Conservation (phyloP, 1,140 invertebrate genomes). For the Orius insidiosus region DNA sequence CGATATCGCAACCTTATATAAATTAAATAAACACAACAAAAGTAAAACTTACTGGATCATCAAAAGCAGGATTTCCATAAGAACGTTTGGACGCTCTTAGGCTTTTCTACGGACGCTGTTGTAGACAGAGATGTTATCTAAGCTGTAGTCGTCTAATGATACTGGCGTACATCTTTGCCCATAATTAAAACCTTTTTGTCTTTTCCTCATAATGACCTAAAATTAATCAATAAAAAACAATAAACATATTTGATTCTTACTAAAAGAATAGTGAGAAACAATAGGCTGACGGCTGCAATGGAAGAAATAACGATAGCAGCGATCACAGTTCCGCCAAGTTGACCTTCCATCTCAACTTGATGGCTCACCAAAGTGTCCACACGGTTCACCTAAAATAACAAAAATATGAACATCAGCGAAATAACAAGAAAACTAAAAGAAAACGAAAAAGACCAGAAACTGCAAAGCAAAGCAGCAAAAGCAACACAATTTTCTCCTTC, state of each 20-base stretch:
- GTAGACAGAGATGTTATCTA: conserved; percentile 74
- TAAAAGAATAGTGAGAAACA: conserved; percentile 44
- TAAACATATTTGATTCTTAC: conserved; percentile 28
- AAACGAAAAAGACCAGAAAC: no score
- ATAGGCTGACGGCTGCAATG: conserved; percentile 33
- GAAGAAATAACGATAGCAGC: conserved; percentile 33
- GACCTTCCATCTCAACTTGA: conserved; percentile 1
- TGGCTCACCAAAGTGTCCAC: conserved; percentile 2
- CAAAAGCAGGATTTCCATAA: conserved; percentile 82
- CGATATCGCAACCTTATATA: conserved; percentile 48
- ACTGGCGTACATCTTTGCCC: conserved; percentile 74
- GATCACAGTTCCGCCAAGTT: conserved; percentile 23
- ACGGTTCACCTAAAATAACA: conserved; percentile 6
- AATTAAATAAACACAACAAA: no score
- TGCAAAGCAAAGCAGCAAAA: no score
- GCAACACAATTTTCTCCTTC: no score
- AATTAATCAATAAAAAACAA: conserved; percentile 23
- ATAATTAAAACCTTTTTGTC: conserved; percentile 49
- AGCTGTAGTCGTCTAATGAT: conserved; percentile 69
- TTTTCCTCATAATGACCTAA: conserved; percentile 50
- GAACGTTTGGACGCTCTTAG: conserved; percentile 63
- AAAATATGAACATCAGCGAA: no score
- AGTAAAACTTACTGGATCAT: conserved; percentile 65
- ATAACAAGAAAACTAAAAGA: no score
- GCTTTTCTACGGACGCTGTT: conserved; percentile 52